These are phyloP conservation scores for Sceloporus tristichus DNA, from an alignment of 2,113 vertebrate genomes.

Conservation along the genomic window DNA sequence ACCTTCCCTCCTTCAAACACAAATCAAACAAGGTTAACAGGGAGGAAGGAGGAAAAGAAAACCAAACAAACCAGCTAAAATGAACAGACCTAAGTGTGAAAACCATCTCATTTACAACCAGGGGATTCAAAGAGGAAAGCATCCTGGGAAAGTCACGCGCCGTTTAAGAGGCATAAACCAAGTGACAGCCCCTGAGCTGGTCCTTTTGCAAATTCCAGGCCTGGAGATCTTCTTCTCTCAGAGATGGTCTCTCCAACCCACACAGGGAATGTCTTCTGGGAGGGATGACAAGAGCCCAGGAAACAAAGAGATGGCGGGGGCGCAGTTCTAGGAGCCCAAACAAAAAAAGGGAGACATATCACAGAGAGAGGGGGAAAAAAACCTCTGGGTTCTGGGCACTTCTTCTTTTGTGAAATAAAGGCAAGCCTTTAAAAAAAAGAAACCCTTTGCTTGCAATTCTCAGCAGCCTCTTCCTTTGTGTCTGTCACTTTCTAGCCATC, in stretches of 20 bases:
- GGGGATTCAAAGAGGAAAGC: background rate
- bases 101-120: slow-evolving; percentile 13
- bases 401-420: background rate
- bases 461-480: background rate
- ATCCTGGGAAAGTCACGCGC: slow-evolving; percentile 14
- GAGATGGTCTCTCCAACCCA: background rate
- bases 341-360: background rate
- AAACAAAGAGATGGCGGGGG: background rate
- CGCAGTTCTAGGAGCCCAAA: background rate
- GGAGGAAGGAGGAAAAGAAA: background rate
- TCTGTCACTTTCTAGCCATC: background rate
- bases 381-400: background rate
- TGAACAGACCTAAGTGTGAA: slow-evolving; percentile 27
- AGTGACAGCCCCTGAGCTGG: slow-evolving; percentile 16
- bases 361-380: background rate
- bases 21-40: background rate
- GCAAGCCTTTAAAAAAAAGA: background rate
- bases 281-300: too few species aligned
- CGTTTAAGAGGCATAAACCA: background rate
- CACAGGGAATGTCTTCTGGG: background rate
- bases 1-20: background rate
- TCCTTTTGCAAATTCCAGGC: background rate
- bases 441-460: background rate
- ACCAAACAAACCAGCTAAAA: background rate
- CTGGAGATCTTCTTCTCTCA: too few species aligned